Conservation (phyloP, 1,140 invertebrate species). For the Diprion similis region DNA sequence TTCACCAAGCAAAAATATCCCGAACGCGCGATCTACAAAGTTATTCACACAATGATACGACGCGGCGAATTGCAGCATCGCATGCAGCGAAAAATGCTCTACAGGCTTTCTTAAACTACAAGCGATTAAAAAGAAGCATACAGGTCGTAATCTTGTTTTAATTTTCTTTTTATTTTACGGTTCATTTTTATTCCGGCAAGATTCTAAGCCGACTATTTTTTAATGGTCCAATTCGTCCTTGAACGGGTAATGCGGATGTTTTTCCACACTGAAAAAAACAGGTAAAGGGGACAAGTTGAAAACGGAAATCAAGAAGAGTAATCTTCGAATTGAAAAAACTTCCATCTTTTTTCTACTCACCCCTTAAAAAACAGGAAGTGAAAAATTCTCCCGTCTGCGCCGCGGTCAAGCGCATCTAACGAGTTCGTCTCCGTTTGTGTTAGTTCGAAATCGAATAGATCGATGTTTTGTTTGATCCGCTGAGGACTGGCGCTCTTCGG, state of each 20-base stretch:
- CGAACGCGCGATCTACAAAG: conserved; percentile 86
- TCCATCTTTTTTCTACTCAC: conserved; percentile 40
- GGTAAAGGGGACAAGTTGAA: conserved; percentile 25
- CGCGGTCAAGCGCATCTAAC: conserved; percentile 64
- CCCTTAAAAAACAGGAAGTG: conserved; percentile 67
- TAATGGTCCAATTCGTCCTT: conserved; percentile 41
- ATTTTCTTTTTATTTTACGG: no score
- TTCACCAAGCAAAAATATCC: conserved; percentile 94
- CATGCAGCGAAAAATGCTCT: conserved; percentile 97
- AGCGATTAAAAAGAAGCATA: no score
- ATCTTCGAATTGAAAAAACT: not conserved
- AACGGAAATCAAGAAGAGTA: conserved; percentile 12
- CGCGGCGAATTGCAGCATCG: conserved; percentile 95
- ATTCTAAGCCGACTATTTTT: no score
- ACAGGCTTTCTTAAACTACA: conserved; percentile 75
- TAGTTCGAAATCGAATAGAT: conserved; percentile 67
- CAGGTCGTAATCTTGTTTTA: no score
- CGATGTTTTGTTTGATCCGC: conserved; percentile 72
- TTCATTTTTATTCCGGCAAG: no score
- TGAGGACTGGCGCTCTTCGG: conserved; percentile 82
- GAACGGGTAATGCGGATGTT: conserved; percentile 67
- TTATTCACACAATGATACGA: conserved; percentile 92
- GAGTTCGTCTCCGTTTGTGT: conserved; percentile 60
- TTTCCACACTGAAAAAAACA: conserved; percentile 51
- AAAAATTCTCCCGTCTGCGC: conserved; percentile 64